Conservation (phyloP, 2,888 invertebrate genomes). For the Gymnocheta viridis region DNA sequence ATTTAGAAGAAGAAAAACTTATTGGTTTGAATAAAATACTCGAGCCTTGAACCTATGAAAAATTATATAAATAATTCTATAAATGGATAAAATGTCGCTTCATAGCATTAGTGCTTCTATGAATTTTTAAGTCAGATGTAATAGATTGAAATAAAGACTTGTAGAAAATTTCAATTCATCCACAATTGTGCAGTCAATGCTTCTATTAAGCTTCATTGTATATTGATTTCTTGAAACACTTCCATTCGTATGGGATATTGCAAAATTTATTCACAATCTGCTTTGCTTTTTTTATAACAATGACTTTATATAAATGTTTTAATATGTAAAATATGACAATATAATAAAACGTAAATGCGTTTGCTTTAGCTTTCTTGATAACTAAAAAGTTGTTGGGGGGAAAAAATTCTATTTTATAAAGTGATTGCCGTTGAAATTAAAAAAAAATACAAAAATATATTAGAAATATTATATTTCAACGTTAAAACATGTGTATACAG, state of each 20-base stretch:
- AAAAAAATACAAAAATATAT: slow-evolving; percentile 10
- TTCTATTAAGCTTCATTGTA: too few relatives aligned
- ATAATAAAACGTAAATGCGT: slow-evolving; percentile 45
- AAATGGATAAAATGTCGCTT: too few relatives aligned
- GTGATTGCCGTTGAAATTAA: slow-evolving; percentile 22
- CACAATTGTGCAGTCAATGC: too few relatives aligned
- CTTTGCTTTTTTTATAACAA: not conserved
- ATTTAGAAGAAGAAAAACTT: too few relatives aligned
- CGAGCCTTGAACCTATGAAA: too few relatives aligned
- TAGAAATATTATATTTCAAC: slow-evolving; percentile 6
- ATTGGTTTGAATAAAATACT: too few relatives aligned
- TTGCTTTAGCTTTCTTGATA: not conserved
- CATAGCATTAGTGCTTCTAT: too few relatives aligned
- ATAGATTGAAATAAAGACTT: too few relatives aligned
- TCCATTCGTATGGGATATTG: not conserved
- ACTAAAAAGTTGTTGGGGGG: not conserved
- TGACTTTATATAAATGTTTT: not conserved
- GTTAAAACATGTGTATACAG: not conserved
- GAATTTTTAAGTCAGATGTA: too few relatives aligned
- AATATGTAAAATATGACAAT: not conserved
- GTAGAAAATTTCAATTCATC: too few relatives aligned
- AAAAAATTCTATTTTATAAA: not conserved
- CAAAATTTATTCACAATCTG: not conserved
- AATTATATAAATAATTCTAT: too few relatives aligned
- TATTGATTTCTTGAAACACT: too few relatives aligned